A percentile compares a stretch with the other conserved stretches of the same genome.
Conservation (phyloP, 2,797 vertebrate species). For the Esox lucius region DNA sequence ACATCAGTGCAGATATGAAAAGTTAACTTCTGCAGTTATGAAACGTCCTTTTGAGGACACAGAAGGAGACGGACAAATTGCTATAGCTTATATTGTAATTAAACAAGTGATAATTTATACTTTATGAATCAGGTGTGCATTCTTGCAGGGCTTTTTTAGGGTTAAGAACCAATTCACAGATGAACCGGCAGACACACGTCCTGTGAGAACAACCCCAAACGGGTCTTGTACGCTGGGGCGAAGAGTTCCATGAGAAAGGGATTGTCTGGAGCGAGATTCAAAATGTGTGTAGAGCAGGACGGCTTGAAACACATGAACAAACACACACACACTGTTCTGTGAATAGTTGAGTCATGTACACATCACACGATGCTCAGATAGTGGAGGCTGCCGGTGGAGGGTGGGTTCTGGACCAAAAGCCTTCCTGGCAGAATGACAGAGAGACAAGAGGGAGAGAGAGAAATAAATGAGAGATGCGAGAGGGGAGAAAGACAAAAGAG, state of each 20-base stretch:
- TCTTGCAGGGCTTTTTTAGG: background rate
- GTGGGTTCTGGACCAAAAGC: slow-evolving; percentile 5
- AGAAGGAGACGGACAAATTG: background rate
- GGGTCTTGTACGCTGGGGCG: background rate
- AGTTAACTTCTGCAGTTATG: no score
- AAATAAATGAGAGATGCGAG: background rate
- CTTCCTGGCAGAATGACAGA: slow-evolving; percentile 22
- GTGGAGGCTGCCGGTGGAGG: background rate
- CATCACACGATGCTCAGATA: background rate
- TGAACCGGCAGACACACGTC: background rate
- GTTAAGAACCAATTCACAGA: background rate
- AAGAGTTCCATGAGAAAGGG: background rate
- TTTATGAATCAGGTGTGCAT: slow-evolving; percentile 1
- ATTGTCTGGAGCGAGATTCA: background rate
- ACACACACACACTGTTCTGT: slow-evolving; percentile 8
- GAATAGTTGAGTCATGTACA: background rate
- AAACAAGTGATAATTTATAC: background rate
- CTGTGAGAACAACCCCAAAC: background rate
- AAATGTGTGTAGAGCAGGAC: background rate
- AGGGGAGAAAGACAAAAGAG: background rate
- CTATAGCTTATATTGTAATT: background rate
- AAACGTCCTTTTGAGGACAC: background rate
- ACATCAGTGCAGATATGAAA: background rate
- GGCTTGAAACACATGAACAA: background rate
- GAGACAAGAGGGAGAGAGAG: background rate